Conservation (phyloP, 64 coral and sea anemone species). For the Acropora yongei region DNA sequence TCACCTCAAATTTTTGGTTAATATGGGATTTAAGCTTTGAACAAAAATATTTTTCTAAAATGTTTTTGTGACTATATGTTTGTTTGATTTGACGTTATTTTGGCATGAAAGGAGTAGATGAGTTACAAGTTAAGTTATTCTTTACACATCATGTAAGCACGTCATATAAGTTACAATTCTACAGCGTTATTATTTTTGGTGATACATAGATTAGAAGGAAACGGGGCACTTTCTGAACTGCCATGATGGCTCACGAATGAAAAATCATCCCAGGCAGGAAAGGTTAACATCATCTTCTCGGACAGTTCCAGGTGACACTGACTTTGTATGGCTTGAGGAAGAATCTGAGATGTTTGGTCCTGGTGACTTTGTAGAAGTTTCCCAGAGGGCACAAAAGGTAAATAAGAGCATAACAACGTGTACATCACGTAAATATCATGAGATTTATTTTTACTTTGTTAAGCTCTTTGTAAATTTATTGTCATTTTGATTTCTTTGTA, state of each 20-base stretch:
- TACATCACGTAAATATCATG: not conserved
- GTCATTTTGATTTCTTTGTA: not conserved
- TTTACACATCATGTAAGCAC: no score
- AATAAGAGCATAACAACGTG: slow-evolving; percentile 5
- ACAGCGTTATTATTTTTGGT: no score
- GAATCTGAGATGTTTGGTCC: slow-evolving; percentile 22
- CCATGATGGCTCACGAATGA: no score
- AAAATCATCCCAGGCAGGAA: no score
- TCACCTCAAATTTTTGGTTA: not conserved
- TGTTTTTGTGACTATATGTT: no score
- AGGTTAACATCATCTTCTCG: not conserved
- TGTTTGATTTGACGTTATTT: no score
- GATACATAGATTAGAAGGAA: no score
- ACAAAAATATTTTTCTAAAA: not conserved
- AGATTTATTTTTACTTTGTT: slow-evolving; percentile 14
- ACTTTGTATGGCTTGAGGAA: slow-evolving; percentile 9
- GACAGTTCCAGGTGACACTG: slow-evolving; percentile 12
- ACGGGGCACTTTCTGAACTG: no score
- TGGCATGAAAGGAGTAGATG: no score
- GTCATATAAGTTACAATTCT: no score
- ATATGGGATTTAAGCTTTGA: not conserved
- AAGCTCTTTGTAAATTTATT: not conserved
- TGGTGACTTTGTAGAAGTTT: slow-evolving; percentile 32
- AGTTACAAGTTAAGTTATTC: no score
- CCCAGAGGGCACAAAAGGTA: slow-evolving; percentile 20